Percentiles rank a stretch among this genome's conserved stretches.
Conservation (phyloP, 2,888 invertebrate species). For the Brachyptera putata region DNA sequence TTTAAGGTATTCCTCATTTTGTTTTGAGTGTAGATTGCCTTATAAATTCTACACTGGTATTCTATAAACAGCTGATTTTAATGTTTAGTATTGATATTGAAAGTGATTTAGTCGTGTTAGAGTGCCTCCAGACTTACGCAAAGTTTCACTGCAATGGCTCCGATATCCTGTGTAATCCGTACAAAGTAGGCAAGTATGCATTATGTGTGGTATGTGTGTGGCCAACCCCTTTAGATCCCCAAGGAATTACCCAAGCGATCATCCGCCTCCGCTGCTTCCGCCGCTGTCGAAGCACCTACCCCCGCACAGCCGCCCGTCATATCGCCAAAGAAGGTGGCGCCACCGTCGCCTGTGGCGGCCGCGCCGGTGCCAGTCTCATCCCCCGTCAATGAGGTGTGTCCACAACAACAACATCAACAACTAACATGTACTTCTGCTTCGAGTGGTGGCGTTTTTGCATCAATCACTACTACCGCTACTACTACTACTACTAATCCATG, state of each 20-base stretch:
- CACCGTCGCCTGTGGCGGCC: constrained; percentile 41
- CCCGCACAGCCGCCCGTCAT: constrained; percentile 36
- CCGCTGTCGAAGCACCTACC: constrained; percentile 35
- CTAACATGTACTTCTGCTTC: constrained; percentile 36
- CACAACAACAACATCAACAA: constrained; percentile 36
- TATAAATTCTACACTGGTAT: too few species aligned
- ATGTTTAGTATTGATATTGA: too few species aligned
- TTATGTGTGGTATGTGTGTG: constrained; percentile 32
- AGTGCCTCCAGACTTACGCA: too few species aligned
- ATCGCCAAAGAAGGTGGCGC: constrained; percentile 39
- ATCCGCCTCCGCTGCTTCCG: constrained; percentile 35
- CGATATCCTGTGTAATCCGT: too few species aligned
- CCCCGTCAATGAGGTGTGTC: constrained; percentile 26
- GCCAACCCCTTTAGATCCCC: constrained; percentile 49
- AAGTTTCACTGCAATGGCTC: too few species aligned
- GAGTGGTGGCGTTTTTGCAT: constrained; percentile 43
- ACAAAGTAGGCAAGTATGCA: too few species aligned
- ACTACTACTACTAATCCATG: constrained; percentile 40
- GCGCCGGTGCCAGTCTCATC: constrained; percentile 34
- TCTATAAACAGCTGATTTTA: too few species aligned
- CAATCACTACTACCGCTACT: constrained; percentile 38
- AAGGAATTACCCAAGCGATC: constrained; percentile 52
- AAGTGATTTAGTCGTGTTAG: too few species aligned
- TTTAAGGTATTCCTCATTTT: too few species aligned
- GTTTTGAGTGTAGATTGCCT: too few species aligned